phyloP scores from a whole-genome alignment of 2,888 invertebrate genomes.

The Lamellibrachia columna region DNA sequence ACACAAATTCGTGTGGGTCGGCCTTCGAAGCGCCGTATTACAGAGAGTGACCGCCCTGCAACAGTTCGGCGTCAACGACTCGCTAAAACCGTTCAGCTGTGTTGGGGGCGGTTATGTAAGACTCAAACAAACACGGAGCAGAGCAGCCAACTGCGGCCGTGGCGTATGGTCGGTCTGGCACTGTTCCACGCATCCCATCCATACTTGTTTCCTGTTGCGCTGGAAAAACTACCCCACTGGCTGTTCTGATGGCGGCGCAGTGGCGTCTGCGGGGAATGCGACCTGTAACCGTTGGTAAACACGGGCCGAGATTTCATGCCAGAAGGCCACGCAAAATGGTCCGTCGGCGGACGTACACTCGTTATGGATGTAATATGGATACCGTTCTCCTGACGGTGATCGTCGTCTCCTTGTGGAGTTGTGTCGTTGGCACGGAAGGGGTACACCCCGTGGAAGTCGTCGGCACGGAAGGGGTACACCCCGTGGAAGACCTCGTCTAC shows the following conservation, averaged over 20 bases:
- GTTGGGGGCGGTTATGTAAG: background rate
- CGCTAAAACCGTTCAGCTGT: background rate
- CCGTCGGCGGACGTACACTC: background rate
- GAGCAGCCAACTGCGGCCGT: background rate
- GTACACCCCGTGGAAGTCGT: background rate
- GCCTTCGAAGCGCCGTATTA: background rate
- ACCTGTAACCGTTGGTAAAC: background rate
- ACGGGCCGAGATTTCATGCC: background rate
- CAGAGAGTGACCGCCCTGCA: background rate
- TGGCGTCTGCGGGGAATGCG: background rate
- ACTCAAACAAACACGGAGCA: background rate
- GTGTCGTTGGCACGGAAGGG: background rate
- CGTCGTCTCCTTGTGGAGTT: background rate
- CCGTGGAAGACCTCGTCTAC: background rate
- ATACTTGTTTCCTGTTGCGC: background rate
- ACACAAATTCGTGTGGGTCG: background rate
- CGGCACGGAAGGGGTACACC: background rate
- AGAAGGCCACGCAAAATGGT: background rate
- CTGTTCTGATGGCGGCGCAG: background rate
- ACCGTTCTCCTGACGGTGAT: background rate
- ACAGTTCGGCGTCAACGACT: background rate
- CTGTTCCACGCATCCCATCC: background rate
- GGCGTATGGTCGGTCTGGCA: background rate
- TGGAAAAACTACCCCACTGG: conserved; percentile 7
- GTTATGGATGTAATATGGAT: conserved; percentile 9